Percentiles rank a stretch among this genome's conserved stretches.
Conservation (phyloP, 2,113 vertebrate species). For the Neotragus pygmaeus region DNA sequence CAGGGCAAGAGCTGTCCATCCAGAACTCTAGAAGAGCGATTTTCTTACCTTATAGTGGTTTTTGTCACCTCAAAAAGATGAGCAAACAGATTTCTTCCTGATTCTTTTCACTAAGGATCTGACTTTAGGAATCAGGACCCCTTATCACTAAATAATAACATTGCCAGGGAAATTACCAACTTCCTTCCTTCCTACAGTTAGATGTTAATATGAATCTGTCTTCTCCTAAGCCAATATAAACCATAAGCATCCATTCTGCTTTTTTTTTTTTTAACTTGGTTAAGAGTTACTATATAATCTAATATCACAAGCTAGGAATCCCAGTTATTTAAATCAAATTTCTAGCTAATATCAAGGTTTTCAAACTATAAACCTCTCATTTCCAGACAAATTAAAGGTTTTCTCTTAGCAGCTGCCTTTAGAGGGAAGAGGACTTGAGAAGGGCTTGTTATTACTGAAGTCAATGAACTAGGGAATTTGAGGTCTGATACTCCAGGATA, state of each 20-base stretch:
- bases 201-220: background rate
- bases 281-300: background rate
- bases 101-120: background rate
- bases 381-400: slow-evolving; percentile 66
- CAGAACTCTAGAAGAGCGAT: background rate
- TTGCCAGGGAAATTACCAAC: background rate
- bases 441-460: slow-evolving; percentile 12
- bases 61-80: background rate
- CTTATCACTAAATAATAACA: background rate
- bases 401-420: slow-evolving; percentile 41
- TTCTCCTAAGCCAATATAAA: background rate
- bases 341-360: slow-evolving; percentile 53
- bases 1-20: background rate
- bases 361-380: slow-evolving; percentile 54
- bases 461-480: background rate
- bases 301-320: slow-evolving; percentile 32
- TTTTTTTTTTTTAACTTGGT: background rate
- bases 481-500: background rate
- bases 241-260: background rate
- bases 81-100: background rate
- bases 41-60: background rate
- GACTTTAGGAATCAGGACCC: background rate
- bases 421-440: slow-evolving; percentile 8
- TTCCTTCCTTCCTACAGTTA: background rate
- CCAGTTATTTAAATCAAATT: slow-evolving; percentile 43